A percentile compares a stretch with the other conserved stretches of the same genome.
Evolutionary conservation across 2,113 vertebrate genomes (phyloP).

Genomic region (Phasianus colchicus): DNA sequence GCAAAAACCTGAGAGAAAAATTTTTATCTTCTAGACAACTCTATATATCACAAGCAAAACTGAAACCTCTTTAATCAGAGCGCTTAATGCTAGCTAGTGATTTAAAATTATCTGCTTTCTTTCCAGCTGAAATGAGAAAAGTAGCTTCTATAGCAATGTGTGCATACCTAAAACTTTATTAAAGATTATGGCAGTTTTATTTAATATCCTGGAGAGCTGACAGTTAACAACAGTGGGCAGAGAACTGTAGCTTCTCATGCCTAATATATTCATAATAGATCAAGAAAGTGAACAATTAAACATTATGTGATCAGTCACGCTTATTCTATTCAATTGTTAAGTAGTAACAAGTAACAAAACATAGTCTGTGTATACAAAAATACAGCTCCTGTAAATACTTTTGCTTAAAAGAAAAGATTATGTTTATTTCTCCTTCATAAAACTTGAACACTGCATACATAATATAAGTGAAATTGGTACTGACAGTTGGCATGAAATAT

Average conservation of each 20-base stretch:
- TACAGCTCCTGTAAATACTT: not conserved
- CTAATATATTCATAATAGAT: constrained; percentile 19
- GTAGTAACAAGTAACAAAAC: not conserved
- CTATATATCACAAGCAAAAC: constrained; percentile 15
- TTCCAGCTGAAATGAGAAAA: constrained; percentile 7
- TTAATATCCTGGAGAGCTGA: constrained; percentile 36
- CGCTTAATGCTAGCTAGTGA: constrained; percentile 40
- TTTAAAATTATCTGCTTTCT: constrained; percentile 46
- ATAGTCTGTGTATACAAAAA: not conserved
- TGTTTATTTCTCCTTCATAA: not conserved
- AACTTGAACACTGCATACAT: not conserved
- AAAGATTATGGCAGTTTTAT: constrained; percentile 50
- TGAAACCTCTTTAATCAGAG: constrained; percentile 58
- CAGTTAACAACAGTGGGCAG: constrained; percentile 12
- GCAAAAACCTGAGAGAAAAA: constrained; percentile 17
- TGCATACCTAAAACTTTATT: constrained; percentile 30
- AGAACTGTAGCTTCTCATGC: not conserved
- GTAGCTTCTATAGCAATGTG: not conserved
- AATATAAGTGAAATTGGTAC: not conserved
- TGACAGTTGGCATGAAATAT: not conserved
- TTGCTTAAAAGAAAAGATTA: not conserved
- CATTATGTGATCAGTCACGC: not conserved
- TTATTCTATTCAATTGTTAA: not conserved
- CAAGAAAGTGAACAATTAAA: constrained; percentile 10
- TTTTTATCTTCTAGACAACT: constrained; percentile 59